Conservation (phyloP, 2,797 vertebrate genomes). For the Steatocranus sp. region DNA sequence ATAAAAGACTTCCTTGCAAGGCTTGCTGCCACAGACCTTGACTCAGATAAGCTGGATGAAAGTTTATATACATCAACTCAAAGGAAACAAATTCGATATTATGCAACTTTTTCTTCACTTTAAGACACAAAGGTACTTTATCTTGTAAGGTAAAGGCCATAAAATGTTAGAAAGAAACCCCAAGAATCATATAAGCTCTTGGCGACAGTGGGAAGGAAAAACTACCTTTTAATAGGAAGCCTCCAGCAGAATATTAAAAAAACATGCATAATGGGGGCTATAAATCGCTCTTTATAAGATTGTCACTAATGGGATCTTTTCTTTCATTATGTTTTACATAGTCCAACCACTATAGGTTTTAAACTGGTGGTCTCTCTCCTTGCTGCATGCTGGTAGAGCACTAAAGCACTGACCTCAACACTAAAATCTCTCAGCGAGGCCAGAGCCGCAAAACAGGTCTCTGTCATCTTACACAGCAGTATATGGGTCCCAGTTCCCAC, state of each 20-base stretch:
- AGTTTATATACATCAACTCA: not conserved
- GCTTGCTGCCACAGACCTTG: too few relatives aligned
- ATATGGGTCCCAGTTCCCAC: slow-evolving; percentile 56
- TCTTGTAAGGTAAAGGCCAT: not conserved
- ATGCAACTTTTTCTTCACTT: not conserved
- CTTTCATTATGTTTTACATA: not conserved
- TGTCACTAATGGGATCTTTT: not conserved
- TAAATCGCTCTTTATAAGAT: not conserved
- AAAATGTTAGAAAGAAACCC: not conserved
- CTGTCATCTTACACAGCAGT: slow-evolving; percentile 60
- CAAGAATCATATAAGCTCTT: not conserved
- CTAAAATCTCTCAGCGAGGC: slow-evolving; percentile 30
- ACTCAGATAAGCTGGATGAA: not conserved
- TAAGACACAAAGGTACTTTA: not conserved
- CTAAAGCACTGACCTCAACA: slow-evolving; percentile 29
- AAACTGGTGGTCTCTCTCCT: not conserved
- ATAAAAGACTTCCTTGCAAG: not conserved
- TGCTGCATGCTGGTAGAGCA: not conserved
- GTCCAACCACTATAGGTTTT: not conserved
- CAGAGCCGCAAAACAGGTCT: slow-evolving; percentile 42
- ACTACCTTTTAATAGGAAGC: not conserved
- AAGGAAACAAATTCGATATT: not conserved
- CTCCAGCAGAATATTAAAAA: not conserved
- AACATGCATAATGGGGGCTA: accelerated
- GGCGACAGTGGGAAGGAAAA: not conserved